Base-by-base conservation (phyloP, 2,797 vertebrate genomes). In the Periophthalmus magnuspinnatus region DNA sequence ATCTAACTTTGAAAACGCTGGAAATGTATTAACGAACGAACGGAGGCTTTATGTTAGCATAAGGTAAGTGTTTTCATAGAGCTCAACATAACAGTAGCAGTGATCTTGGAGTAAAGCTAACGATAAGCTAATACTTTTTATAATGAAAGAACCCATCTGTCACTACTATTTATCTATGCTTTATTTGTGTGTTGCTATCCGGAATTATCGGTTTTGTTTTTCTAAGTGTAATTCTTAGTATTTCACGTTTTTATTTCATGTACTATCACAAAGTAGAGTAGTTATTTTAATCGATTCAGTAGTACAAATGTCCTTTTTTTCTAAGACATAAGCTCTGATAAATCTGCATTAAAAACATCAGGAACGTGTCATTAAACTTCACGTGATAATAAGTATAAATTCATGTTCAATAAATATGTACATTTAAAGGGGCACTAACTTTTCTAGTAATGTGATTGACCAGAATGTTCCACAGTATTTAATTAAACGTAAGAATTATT, bases 51-150 rank as follows among this genome's bases (percentile, higher is more conserved):
- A 16, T 38, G 64, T 45, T 50, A 9, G 0, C 19, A 14, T 71
- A 56, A 80, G 83, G 84, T 84, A 80, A 77, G 69, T 57, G 3
- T 33, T 2, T 1, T 19, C 0, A 2, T 58, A 41, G 5, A 54
- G 2, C 1, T 54, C 3, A 38, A 19, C 1, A 10, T 4, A 52
- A 57, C 13, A 17, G 28, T 34, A 70, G 45, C 13, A 32, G 48
- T 69, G 59, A 57, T 66, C 41, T 4, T 14, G 14, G 13, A 59
- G 6, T n/a, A 13, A 65, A 67, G 63, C 74, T 71, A 47, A 67
- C 65, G 33, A 41, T 22, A 38, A 56, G 52, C 65, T 67, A 67
- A 56, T 38, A 19, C 38, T 17, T 56, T 56, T 38, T 22, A 36
- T 16, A 41, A 34, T 61, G 33, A 55, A 48, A 17, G 33, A 32